Percentiles rank a stretch among this genome's conserved stretches.
phyloP scores from a whole-genome alignment of 2,888 invertebrate genomes.

The Cephus rjabovi region DNA sequence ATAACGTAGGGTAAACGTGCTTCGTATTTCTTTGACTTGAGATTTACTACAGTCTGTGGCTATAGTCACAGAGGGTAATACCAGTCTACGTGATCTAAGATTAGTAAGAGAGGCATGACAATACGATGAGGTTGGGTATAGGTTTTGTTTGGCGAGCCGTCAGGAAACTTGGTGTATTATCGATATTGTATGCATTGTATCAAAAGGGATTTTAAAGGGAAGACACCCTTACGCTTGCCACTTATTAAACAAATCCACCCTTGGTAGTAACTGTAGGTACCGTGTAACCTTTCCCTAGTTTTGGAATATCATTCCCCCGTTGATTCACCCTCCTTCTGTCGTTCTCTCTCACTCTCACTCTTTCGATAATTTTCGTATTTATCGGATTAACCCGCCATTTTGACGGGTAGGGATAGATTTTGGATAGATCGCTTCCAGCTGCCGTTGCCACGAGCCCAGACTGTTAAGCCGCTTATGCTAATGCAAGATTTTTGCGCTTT shows the following conservation, averaged over 20 bases:
- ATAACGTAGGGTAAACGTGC: not conserved
- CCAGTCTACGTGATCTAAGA: not conserved
- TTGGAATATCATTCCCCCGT: conserved; percentile 1
- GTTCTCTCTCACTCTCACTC: not conserved
- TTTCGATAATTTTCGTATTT: conserved; percentile 62
- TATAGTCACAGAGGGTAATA: not conserved
- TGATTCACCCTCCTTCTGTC: not conserved
- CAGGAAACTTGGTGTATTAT: not conserved
- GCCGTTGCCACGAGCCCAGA: conserved; percentile 43
- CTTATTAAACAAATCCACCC: conserved; percentile 4
- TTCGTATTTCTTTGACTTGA: not conserved
- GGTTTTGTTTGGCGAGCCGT: not conserved
- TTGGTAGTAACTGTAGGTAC: not conserved
- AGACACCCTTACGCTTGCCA: not conserved
- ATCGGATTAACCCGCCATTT: conserved; percentile 57
- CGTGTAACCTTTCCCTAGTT: conserved; percentile 2
- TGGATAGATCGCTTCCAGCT: conserved; percentile 60
- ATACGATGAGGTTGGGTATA: not conserved
- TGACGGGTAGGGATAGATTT: conserved; percentile 54
- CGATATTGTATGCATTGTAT: not conserved
- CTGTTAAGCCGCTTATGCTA: conserved; percentile 61
- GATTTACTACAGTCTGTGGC: not conserved
- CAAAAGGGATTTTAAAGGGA: conserved; percentile 5
- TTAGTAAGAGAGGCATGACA: not conserved
- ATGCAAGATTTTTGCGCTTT: conserved; percentile 63